Conservation (phyloP, 1,140 invertebrate genomes). For the Drosophila kikkawai region DNA sequence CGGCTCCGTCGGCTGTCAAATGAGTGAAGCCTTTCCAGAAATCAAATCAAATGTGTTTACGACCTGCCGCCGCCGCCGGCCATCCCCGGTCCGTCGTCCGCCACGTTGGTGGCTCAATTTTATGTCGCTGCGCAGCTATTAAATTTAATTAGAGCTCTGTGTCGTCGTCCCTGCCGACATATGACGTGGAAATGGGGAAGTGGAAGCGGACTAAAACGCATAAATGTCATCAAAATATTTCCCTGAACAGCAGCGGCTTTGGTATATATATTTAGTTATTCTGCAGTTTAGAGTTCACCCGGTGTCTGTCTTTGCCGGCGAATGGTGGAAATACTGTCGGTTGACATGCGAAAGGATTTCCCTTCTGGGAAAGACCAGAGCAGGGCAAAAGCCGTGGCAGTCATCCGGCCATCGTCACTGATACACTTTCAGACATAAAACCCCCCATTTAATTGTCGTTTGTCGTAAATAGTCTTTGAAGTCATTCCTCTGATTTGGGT, state of each 20-base stretch:
- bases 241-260: constrained; percentile 45
- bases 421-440: constrained; percentile 37
- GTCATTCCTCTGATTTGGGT: constrained; percentile 40
- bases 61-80: constrained; percentile 28
- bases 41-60: constrained; percentile 82
- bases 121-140: constrained; percentile 72
- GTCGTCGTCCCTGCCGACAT: constrained; percentile 52
- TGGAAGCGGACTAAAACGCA: constrained; percentile 43
- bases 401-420: constrained; percentile 40
- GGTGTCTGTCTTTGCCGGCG: constrained; percentile 27
- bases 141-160: constrained; percentile 84
- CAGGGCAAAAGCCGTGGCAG: constrained; percentile 17
- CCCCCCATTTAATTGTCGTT: constrained; percentile 46
- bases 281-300: constrained; percentile 36
- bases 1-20: constrained; percentile 45
- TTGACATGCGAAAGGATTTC: constrained; percentile 76
- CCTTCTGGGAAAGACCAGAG: constrained; percentile 57
- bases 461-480: constrained; percentile 48
- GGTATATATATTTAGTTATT: constrained; percentile 54
- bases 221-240: constrained; percentile 80
- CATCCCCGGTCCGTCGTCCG: not conserved
- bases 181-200: constrained; percentile 35
- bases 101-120: constrained; percentile 75
- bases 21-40: constrained; percentile 72
- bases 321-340: constrained; percentile 59